A percentile compares a stretch with the other conserved stretches of the same genome.
These are phyloP conservation scores for Meloidogyne chitwoodi DNA, from an alignment of 1,140 invertebrate species.

Conservation along the genomic window DNA sequence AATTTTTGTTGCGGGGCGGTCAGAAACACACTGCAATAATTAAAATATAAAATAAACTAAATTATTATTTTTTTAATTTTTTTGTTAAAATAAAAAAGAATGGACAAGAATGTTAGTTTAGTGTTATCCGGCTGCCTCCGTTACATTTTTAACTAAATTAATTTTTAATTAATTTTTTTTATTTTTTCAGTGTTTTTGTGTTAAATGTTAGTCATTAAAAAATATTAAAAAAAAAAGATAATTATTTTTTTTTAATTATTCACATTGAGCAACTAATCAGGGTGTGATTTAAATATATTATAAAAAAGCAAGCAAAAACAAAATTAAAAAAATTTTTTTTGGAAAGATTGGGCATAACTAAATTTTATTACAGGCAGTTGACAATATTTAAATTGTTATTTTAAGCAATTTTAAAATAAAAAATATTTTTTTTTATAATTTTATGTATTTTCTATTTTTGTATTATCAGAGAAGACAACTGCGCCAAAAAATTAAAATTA, in stretches of 20 bases:
- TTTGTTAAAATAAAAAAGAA: background rate
- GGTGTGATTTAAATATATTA: background rate
- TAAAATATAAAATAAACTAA: background rate
- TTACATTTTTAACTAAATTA: background rate
- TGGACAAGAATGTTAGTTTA: constrained; percentile 1
- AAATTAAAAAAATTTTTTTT: background rate
- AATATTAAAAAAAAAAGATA: no score
- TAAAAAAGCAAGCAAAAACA: background rate
- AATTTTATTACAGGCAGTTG: no score
- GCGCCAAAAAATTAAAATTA: background rate
- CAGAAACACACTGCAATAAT: constrained; percentile 3
- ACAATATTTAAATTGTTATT: no score
- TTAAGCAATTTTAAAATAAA: no score
- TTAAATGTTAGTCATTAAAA: no score
- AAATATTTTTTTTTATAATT: no score
- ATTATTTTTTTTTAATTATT: background rate
- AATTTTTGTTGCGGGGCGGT: constrained; percentile 1
- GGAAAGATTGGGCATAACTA: background rate
- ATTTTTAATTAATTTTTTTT: background rate
- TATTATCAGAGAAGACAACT: background rate
- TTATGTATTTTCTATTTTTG: background rate
- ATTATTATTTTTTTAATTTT: background rate
- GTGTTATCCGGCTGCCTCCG: constrained; percentile 3
- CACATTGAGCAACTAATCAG: background rate
- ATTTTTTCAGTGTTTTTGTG: no score